phyloP scores from a whole-genome alignment of 2,797 vertebrate species.

The Clarias laeviceps region DNA sequence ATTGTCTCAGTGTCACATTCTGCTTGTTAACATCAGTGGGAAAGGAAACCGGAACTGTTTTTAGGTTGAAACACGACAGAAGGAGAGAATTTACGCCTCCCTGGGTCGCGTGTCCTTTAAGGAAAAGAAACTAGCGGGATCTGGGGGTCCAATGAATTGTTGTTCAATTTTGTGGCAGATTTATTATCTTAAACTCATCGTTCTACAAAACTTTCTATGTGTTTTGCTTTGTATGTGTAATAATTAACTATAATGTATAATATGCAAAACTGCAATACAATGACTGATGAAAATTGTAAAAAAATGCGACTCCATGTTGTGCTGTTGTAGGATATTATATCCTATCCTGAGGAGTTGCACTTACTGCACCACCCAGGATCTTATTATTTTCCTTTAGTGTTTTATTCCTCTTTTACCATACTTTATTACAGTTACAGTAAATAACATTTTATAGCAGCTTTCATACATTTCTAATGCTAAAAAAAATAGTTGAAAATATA shows the following conservation, averaged over 20 bases:
- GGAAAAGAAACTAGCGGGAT: neutral
- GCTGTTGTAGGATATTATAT: neutral
- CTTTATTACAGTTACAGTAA: neutral
- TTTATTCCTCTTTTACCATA: neutral
- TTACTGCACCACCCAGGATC: neutral
- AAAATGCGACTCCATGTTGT: neutral
- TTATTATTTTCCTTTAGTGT: neutral
- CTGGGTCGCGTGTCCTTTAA: too few relatives aligned
- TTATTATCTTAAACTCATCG: neutral
- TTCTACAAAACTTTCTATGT: neutral
- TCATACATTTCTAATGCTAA: too few relatives aligned
- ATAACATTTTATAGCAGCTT: too few relatives aligned
- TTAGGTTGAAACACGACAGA: neutral
- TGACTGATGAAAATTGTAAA: neutral
- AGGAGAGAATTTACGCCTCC: neutral
- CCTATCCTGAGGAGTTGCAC: too few relatives aligned
- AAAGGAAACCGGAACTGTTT: neutral
- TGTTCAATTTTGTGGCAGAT: neutral
- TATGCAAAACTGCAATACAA: neutral
- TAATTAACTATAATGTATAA: neutral
- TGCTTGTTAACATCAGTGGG: neutral
- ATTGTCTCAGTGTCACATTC: slow-evolving; percentile 57
- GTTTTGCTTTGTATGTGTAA: neutral
- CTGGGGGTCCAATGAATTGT: neutral
- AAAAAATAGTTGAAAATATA: too few relatives aligned